Base-by-base conservation (phyloP, 2,888 invertebrate genomes). In the Agrotis clavis region DNA sequence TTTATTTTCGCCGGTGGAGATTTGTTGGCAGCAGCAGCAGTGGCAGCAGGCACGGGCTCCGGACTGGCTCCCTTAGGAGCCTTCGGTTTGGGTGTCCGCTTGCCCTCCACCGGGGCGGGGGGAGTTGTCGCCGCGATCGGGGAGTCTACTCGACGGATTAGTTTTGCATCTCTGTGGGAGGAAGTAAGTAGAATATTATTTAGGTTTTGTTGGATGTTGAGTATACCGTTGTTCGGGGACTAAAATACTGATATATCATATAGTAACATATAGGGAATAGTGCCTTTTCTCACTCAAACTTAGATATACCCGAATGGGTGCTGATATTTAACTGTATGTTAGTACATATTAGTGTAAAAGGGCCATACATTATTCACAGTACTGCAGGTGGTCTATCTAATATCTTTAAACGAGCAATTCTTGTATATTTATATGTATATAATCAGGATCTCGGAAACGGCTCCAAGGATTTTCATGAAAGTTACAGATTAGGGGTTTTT, bases 71-170 rank as follows among this genome's bases (percentile, higher is more conserved):
- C 97, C 83, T 97, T 97, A 0, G 97, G 97, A 7, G 92, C 93
- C 82, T 97, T 97, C 6, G 97, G 97, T 79, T 97, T 97, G 16
- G 97, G 97, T n/a, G 96, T 94, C 41, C 97, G 94, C 86, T 97
- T 97, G 73, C 96, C 96, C 53, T 96, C 95, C 25, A 87, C 66
- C 0, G 77, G 21, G 0, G 74, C 25, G 70, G 84, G 72, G 2
- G 90, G 86, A 41, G 89, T 84, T 0, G 90, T 85, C 19, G 90
- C 87, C 45, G 91, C 85, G 59, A 92, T 88, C 0, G 94, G 94
- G 0, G 95, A 94, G 63, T 94, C 94, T 71, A 91, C 88, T 67
- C 93, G 93, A 9, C 94, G 93, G 41, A 92, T 90, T 53, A 95
- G 59, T 72, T 95, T 95, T 1, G 96, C 95, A 74, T 95, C 96